Evolutionary conservation across 2,797 vertebrate genomes (phyloP), one percentile per base, ranked within the genome.

Genomic region (Perodicticus potto): DNA sequence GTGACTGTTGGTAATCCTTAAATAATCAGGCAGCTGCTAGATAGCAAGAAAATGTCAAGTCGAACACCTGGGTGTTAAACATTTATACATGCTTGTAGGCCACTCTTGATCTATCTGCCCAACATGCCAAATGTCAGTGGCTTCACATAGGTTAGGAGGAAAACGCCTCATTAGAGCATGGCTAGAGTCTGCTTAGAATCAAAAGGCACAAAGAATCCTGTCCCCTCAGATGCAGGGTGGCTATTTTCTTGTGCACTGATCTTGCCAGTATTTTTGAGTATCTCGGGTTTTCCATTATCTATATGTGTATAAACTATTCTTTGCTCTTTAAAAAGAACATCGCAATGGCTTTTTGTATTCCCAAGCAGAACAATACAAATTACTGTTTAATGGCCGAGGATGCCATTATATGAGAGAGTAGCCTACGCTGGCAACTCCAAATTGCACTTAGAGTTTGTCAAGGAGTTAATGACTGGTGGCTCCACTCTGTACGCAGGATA

Each of bases 1-100:
- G 1, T 94, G 96, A 93, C 93, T 96, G 86, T 93, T 88, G 93
- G 94, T 97, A 97, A 98, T 97, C 96, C 97, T 97, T 95, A 97
- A 96, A 97, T 97, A 97, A 97, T 97, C 97, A 97, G 61, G 74
- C 91, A 97, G 94, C 95, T 96, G 89, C 92, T 69, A 96, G 97
- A 97, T 61, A 96, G 89, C 89, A 96, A 97, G 97, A 91, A 97
- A 97, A 97, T 97, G 95, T 97, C 97, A 97, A 96, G 95, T 94
- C 87, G 94, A 96, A 89, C 95, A 95, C 96, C 96, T 97, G 96
- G 94, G 97, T 97, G 96, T 96, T 96, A 95, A 96, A 97, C 97
- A 97, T 97, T 97, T 93, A 93, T 93, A 86, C 93, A 94, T 83
- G 89, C 93, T 94, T 92, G 93, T 73, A 90, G 94, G 82, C 86